phyloP scores from a whole-genome alignment of 2,113 vertebrate species.

The Channa argus region DNA sequence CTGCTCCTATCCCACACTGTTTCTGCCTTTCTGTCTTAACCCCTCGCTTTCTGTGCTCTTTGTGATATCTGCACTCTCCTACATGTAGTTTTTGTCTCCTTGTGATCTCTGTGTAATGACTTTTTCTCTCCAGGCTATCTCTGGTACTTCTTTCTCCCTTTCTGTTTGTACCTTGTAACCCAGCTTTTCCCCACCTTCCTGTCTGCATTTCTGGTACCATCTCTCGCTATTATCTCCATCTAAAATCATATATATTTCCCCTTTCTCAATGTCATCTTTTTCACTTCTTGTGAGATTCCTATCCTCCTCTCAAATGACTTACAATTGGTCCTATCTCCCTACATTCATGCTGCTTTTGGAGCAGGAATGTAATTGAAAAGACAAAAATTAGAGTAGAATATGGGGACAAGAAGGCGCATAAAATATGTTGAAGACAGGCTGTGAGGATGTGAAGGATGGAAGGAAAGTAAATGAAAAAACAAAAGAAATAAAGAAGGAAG shows the following conservation, averaged over 20 bases:
- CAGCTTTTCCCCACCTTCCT: conserved; percentile 20
- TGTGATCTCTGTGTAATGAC: conserved; percentile 44
- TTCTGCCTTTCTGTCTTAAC: conserved; percentile 19
- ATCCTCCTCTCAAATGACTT: conserved; percentile 9
- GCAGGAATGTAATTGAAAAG: background rate
- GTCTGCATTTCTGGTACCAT: conserved; percentile 30
- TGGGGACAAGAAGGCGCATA: background rate
- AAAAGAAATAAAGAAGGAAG: background rate
- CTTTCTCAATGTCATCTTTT: conserved; percentile 27
- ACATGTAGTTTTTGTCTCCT: conserved; percentile 43
- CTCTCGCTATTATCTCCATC: conserved; percentile 26
- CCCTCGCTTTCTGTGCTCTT: conserved; percentile 38
- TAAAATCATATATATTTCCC: conserved; percentile 25
- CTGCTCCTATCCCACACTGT: conserved; percentile 57
- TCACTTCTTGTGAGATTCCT: conserved; percentile 12
- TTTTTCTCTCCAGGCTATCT: conserved; percentile 30
- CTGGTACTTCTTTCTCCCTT: conserved; percentile 25
- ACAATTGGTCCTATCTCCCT: background rate
- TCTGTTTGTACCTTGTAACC: conserved; percentile 17
- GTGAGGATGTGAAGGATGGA: background rate
- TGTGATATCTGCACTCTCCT: conserved; percentile 44
- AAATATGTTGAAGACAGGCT: background rate
- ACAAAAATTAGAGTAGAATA: background rate
- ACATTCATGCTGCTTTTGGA: background rate
- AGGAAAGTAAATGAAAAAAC: background rate